Base-by-base conservation (phyloP, 2,888 invertebrate genomes). In the Tiphia femorata region DNA sequence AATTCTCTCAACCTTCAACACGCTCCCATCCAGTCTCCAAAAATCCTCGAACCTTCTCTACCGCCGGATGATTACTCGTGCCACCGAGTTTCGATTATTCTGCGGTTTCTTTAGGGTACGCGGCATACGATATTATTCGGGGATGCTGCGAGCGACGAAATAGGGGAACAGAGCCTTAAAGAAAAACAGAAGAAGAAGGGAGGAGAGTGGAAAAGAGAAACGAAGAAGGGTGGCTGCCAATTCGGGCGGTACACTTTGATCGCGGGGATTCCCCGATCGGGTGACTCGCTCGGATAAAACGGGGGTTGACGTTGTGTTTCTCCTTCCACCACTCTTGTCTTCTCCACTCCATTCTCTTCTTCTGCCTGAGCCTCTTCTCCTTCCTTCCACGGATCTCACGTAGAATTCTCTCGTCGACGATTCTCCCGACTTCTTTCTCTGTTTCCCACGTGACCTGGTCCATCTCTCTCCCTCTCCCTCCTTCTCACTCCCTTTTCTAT, bases 171-270 rank as follows among this genome's bases (percentile, higher is more conserved):
- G 25, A n/a, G n/a, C n/a, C n/a, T n/a, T n/a, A n/a, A n/a, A n/a
- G 25, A 25, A 8, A 8, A 25, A 8, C 25, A 25, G 25, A 8
- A 25, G 25, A 8, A 25, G 25, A 8, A 25, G 25, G 25, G 25
- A 25, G 33, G 33, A 33, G 33, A 8, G 33, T 6, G 33, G 14
- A 33, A 14, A 6, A 14, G 33, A 33, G 33, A 1, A 33, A 2
- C 29, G 29, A 12, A 14, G n/a, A n/a, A 47, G 30, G 30, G 33
- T 40, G 41, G 44, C 29, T 17, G 14, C 5, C 16, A 10, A n/a
- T 12, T 10, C 10, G 59, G 63, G 51, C 60, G 70, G 59, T 55
- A 48, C 58, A 65, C 69, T 72, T 72, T 70, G 72, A 72, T 70
- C 71, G 48, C 54, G 58, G 58, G 70, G 58, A 68, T 66, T 61